Evolutionary conservation across 2,113 vertebrate genomes (phyloP).

Genomic region (Erpornis zantholeuca): DNA sequence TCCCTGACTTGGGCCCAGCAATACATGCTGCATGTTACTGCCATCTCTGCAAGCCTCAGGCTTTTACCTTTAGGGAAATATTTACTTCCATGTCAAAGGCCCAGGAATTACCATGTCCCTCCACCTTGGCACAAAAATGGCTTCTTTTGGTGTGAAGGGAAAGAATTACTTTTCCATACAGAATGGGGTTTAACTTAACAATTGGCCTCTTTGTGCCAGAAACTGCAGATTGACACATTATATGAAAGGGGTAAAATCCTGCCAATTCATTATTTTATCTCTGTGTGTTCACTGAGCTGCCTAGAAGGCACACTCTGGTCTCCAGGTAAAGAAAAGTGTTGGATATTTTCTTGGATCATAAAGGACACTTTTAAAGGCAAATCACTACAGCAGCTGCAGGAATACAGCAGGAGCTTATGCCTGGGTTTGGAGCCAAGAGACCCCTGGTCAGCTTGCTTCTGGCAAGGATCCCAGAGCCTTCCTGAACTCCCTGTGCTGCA

Average conservation of each 20-base stretch:
- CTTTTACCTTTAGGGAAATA: not conserved
- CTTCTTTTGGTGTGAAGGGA: not conserved
- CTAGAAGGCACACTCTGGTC: not conserved
- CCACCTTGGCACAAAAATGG: not conserved
- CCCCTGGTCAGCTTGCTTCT: not conserved
- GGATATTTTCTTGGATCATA: not conserved
- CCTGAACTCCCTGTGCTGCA: not conserved
- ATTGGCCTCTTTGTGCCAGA: not conserved
- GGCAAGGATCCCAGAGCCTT: not conserved
- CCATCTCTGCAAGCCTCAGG: not conserved
- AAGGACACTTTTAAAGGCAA: not conserved
- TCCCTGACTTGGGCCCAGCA: not conserved
- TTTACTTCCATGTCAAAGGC: not conserved
- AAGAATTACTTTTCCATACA: not conserved
- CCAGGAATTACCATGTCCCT: not conserved
- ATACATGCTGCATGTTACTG: not conserved
- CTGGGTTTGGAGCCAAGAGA: not conserved
- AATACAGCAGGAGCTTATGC: not conserved
- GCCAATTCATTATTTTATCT: not conserved
- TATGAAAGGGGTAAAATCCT: not conserved
- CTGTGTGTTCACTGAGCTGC: not conserved
- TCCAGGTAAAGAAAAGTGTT: not conserved
- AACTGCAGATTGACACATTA: not conserved
- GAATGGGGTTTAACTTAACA: not conserved
- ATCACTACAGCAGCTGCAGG: not conserved